Conservation (phyloP, 2,797 vertebrate genomes). For the Chiroxiphia lanceolata region DNA sequence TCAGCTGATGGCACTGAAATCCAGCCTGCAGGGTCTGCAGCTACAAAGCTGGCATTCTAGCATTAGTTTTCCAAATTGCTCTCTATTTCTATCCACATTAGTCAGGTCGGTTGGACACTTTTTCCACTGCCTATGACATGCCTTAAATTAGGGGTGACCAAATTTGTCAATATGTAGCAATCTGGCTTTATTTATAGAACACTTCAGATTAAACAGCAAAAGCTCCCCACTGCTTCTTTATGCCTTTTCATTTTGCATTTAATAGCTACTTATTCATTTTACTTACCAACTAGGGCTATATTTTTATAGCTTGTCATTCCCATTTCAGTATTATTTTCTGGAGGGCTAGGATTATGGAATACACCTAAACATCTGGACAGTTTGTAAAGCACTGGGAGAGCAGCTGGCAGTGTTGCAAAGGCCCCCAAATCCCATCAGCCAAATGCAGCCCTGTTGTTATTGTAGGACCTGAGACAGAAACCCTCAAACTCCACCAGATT, state of each 20-base stretch:
- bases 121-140: slow-evolving; percentile 17
- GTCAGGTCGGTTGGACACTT: slow-evolving; percentile 31
- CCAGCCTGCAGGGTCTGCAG: neutral
- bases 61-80: neutral
- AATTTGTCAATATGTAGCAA: slow-evolving; percentile 10
- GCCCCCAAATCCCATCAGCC: neutral
- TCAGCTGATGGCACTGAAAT: neutral
- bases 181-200: slow-evolving; percentile 48
- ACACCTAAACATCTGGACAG: slow-evolving; percentile 6
- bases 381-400: neutral
- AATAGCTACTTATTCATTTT: slow-evolving; percentile 59
- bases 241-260: slow-evolving; percentile 38
- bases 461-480: neutral
- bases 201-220: slow-evolving; percentile 39
- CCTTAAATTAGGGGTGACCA: slow-evolving; percentile 40
- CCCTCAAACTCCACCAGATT: neutral
- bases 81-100: slow-evolving; percentile 37
- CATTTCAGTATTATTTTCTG: slow-evolving; percentile 58
- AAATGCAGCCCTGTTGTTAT: neutral
- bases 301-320: slow-evolving; percentile 32
- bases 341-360: slow-evolving; percentile 12
- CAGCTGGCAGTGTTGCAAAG: neutral
- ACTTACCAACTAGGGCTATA: neutral
- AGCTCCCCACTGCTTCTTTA: slow-evolving; percentile 9
- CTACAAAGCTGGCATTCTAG: neutral